Conservation (phyloP, 2,113 vertebrate genomes). For the Oenanthe melanoleuca region DNA sequence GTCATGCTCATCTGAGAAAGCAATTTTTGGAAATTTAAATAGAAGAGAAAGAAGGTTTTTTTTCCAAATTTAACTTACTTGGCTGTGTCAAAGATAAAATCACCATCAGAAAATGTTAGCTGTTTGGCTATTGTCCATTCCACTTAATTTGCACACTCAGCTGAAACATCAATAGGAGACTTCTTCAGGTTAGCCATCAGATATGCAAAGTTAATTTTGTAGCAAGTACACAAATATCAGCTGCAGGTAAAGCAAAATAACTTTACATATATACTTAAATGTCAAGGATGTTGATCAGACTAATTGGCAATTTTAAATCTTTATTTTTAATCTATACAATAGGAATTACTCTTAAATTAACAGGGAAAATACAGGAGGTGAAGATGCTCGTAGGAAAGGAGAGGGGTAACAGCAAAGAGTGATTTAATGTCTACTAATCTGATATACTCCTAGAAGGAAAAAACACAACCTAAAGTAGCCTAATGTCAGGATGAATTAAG, state of each 20-base stretch:
- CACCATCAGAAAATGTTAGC: background rate
- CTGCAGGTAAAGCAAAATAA: background rate
- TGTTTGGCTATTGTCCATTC: background rate
- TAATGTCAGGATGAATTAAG: background rate
- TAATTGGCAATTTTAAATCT: background rate
- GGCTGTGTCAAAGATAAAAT: background rate
- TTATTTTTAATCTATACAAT: background rate
- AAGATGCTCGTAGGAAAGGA: background rate
- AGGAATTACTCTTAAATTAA: background rate
- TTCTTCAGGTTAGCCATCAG: background rate
- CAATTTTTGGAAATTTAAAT: background rate
- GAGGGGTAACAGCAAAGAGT: background rate
- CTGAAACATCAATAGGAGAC: rapidly evolving
- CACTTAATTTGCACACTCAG: background rate
- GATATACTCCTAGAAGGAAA: background rate
- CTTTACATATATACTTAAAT: background rate
- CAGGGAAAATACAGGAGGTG: background rate
- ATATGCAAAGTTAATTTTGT: rapidly evolving
- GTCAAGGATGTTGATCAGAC: background rate
- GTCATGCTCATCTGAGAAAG: background rate
- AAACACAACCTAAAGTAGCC: background rate
- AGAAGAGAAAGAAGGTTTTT: background rate
- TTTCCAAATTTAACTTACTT: background rate
- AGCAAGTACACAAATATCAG: background rate
- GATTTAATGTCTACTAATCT: background rate